These are phyloP conservation scores for Drosophila fuyamai DNA, from an alignment of 1,140 invertebrate genomes.

Conservation along the genomic window DNA sequence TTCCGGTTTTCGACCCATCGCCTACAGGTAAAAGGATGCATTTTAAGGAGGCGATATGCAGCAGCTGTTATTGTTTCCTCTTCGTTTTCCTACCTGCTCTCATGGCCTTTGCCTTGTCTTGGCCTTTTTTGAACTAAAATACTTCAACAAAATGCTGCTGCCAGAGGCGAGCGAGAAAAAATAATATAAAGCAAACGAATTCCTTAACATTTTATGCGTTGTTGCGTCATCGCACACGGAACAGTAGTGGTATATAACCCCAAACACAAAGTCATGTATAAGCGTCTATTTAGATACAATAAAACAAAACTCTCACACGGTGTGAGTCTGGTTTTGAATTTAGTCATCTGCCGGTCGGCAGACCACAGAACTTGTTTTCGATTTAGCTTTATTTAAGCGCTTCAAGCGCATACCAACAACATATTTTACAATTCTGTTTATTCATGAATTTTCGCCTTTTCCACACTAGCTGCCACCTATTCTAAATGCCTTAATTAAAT, in stretches of 20 bases:
- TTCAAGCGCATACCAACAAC: constrained; percentile 10
- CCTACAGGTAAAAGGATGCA: constrained; percentile 42
- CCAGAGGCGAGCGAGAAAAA: constrained; percentile 35
- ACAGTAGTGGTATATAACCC: constrained; percentile 31
- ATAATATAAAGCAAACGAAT: constrained; percentile 52
- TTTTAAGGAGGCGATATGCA: constrained; percentile 6
- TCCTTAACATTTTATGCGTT: constrained; percentile 61
- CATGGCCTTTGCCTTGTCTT: constrained; percentile 32
- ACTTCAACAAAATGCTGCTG: constrained; percentile 47
- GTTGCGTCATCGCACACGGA: constrained; percentile 71
- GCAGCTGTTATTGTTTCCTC: constrained; percentile 43
- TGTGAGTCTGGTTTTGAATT: constrained; percentile 60
- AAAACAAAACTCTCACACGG: constrained; percentile 43
- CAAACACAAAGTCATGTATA: constrained; percentile 8
- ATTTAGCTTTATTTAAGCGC: constrained; percentile 14
- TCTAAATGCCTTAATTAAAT: constrained; percentile 62
- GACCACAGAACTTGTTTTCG: constrained; percentile 52
- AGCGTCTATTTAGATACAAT: constrained; percentile 26
- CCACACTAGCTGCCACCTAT: constrained; percentile 7
- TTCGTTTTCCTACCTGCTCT: constrained; percentile 25
- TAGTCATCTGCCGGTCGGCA: constrained; percentile 41
- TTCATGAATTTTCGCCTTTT: constrained; percentile 3
- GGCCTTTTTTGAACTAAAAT: constrained; percentile 38
- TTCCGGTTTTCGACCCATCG: constrained; percentile 15
- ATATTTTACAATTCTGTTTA: constrained; percentile 31